Evolutionary conservation across 2,113 vertebrate genomes (phyloP).

Genomic region (Puntigrus tetrazona): DNA sequence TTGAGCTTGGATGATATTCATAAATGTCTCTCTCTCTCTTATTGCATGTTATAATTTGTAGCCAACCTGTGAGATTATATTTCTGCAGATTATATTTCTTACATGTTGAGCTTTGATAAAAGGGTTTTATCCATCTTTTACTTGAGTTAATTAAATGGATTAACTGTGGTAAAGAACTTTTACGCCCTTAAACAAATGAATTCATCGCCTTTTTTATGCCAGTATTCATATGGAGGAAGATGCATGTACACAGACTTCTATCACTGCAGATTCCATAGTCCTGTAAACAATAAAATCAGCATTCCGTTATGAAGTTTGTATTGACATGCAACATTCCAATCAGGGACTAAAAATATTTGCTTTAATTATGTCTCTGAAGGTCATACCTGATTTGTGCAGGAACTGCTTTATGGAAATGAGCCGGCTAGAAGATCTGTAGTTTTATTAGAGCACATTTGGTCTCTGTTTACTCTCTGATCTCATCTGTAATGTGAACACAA

Average conservation of each 20-base stretch:
- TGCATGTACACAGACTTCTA: not conserved
- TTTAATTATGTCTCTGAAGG: slow-evolving; percentile 39
- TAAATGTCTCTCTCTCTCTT: too few species aligned
- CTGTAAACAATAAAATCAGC: not conserved
- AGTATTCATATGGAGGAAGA: not conserved
- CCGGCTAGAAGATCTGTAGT: slow-evolving; percentile 27
- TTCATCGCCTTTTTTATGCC: not conserved
- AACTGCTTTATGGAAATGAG: slow-evolving; percentile 38
- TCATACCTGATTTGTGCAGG: slow-evolving; percentile 30
- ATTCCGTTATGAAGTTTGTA: slow-evolving; percentile 6
- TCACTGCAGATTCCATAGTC: not conserved
- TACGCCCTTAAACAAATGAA: not conserved
- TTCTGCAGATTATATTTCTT: too few species aligned
- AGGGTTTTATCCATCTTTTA: not conserved
- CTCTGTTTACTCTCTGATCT: slow-evolving; percentile 41
- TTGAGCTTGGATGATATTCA: too few species aligned
- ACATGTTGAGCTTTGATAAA: too few species aligned
- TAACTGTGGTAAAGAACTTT: not conserved
- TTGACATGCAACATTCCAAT: slow-evolving; percentile 32
- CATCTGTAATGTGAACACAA: slow-evolving; percentile 35
- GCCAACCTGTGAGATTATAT: too few species aligned
- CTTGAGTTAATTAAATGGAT: not conserved
- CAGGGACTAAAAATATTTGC: slow-evolving; percentile 22
- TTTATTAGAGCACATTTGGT: slow-evolving; percentile 35
- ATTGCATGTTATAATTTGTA: too few species aligned